These are phyloP conservation scores for Diploscapter pachys DNA, from an alignment of 1,140 invertebrate genomes.

Conservation along the genomic window DNA sequence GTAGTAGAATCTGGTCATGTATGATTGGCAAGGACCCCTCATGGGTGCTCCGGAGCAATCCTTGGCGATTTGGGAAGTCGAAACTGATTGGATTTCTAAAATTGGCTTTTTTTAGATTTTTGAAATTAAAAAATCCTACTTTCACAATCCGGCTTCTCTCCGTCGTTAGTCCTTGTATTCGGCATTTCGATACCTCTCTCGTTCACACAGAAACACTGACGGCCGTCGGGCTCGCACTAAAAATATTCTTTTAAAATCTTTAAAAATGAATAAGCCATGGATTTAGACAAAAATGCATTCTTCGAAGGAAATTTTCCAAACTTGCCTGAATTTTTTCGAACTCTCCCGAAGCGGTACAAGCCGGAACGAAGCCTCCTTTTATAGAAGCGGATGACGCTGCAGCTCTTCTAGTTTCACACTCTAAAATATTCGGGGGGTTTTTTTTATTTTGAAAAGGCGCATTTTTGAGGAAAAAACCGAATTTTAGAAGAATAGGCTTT, in stretches of 20 bases:
- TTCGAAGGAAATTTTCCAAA: background rate
- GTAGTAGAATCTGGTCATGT: conserved; percentile 45
- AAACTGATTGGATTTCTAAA: conserved; percentile 45
- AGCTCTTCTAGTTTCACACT: conserved; percentile 53
- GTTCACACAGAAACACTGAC: conserved; percentile 54
- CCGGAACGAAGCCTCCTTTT: conserved; percentile 52
- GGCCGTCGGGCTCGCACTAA: conserved; percentile 51
- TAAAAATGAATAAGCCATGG: background rate
- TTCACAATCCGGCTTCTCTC: conserved; percentile 51
- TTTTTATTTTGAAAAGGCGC: no score
- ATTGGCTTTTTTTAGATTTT: conserved; percentile 1
- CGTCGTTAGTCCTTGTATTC: conserved; percentile 47
- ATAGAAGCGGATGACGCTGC: conserved; percentile 28
- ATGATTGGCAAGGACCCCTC: conserved; percentile 43
- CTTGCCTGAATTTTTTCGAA: conserved; percentile 27
- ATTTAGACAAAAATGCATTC: no score
- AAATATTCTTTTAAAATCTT: background rate
- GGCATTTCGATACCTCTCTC: conserved; percentile 51
- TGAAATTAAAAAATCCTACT: conserved; percentile 35
- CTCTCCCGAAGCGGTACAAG: conserved; percentile 42
- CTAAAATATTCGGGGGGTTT: conserved; percentile 16
- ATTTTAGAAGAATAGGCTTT: no score
- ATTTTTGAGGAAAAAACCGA: no score
- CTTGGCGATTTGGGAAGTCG: conserved; percentile 36
- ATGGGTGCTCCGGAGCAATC: conserved; percentile 45